These are phyloP conservation scores for Bombus consobrinus DNA, from an alignment of 1,140 invertebrate genomes.

Conservation along the genomic window DNA sequence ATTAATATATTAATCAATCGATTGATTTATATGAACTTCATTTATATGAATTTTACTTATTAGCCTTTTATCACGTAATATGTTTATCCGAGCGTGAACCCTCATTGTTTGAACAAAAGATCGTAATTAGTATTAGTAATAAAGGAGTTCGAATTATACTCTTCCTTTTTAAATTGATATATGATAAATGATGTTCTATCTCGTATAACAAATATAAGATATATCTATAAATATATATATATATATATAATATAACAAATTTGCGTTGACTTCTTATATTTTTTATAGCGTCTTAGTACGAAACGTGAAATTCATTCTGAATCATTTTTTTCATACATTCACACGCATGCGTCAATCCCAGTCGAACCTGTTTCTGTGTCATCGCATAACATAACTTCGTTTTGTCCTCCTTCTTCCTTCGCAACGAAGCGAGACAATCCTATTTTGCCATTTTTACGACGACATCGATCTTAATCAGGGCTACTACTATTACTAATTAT, in stretches of 20 bases:
- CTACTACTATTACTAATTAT: slow-evolving; percentile 52
- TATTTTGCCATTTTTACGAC: slow-evolving; percentile 63
- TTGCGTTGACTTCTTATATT: background rate
- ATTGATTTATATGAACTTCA: too few species aligned
- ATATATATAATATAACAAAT: background rate
- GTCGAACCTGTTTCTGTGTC: background rate
- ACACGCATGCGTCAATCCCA: background rate
- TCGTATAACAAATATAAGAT: too few species aligned
- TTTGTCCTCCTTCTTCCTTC: background rate
- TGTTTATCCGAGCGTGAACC: rapidly evolving
- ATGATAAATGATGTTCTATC: too few species aligned
- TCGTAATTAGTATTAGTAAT: background rate
- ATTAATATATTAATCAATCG: rapidly evolving
- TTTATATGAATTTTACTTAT: too few species aligned
- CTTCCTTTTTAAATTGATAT: rapidly evolving
- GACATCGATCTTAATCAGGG: slow-evolving; percentile 68
- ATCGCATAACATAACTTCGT: slow-evolving; percentile 16
- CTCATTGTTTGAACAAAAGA: rapidly evolving
- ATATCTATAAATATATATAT: too few species aligned
- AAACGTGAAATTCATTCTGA: background rate
- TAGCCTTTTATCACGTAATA: too few species aligned
- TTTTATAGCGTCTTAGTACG: too few species aligned
- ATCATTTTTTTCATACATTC: background rate
- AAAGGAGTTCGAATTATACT: rapidly evolving
- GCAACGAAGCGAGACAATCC: slow-evolving; percentile 32